Base-by-base conservation (phyloP, 2,797 vertebrate genomes). In the Bucorvus abyssinicus region DNA sequence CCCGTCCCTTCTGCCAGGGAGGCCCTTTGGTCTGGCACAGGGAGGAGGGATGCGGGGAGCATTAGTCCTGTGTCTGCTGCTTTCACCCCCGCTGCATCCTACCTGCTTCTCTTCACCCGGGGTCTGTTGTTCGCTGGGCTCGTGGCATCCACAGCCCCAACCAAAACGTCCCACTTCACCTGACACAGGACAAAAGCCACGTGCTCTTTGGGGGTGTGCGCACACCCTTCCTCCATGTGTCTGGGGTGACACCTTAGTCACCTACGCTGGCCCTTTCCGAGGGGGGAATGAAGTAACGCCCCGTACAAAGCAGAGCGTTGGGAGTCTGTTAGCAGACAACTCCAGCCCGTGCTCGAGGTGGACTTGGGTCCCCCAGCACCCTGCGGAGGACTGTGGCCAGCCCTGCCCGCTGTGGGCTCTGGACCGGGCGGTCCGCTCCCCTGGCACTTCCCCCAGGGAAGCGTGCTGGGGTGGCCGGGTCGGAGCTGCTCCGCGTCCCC, bases 391-490 rank as follows among this genome's bases (percentile, higher is more conserved):
- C 6, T 44, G 67, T 63, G 80, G 42, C 50, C 80, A 61, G 78
- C 56, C 8, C 74, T 76, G 38, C 20, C 52, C 32, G n/a, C 50
- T 64, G 36, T 7, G 76, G 83, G 67, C 47, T 65, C 59, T 7
- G 59, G 50, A 6, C 29, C 21, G 9, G 34, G 26, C 70, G 32
- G 12, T 9, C 21, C 38, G 4, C 22, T 60, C 3, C 26, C 23
- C 60, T 32, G 52, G 27, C 56, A 63, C 2, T 82, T 53, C 27
- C 14, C 7, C 34, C 45, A 40, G 44, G 29, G 34, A 23, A 63
- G 4, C 0, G 0, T 1, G 17, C 2, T 29, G 38, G 29, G 20
- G 8, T 50, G 71, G 49, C 6, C 1, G 6, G 32, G 1, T 3
- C 12, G 53, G 75, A 94, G 74, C 55, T 52, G 65, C 49, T 89